Evolutionary conservation across 2,797 vertebrate species (phyloP).

Genomic region (Channa striata): DNA sequence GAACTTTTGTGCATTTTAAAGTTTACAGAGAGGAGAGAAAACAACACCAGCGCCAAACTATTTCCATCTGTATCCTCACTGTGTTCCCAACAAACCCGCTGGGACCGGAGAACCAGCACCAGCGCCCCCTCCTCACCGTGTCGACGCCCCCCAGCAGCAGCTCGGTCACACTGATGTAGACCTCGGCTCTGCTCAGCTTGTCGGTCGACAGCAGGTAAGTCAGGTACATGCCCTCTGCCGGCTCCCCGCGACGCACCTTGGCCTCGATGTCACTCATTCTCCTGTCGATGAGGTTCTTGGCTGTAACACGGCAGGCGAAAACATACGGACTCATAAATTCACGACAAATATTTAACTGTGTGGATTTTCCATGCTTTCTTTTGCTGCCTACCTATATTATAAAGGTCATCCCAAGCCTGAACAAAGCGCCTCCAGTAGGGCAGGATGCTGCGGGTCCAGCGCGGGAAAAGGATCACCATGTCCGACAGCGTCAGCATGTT

Average conservation of each 20-base stretch:
- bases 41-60: no score
- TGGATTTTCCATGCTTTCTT: neutral
- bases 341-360: fast-evolving
- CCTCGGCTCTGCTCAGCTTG: conserved; percentile 69
- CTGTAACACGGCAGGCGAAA: conserved; percentile 50
- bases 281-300: conserved; percentile 71
- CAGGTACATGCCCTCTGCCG: conserved; percentile 77
- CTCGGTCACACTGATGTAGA: conserved; percentile 81
- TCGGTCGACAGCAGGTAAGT: conserved; percentile 78
- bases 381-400: conserved; percentile 71
- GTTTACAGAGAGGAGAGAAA: no score
- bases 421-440: conserved; percentile 84
- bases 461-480: conserved; percentile 73
- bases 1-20: no score
- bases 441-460: conserved; percentile 78
- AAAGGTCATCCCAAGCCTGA: conserved; percentile 85
- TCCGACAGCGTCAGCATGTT: conserved; percentile 82
- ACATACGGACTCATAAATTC: no score
- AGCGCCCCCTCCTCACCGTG: conserved; percentile 73
- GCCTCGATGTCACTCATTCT: conserved; percentile 67
- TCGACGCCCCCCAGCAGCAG: conserved; percentile 85
- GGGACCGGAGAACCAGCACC: no score
- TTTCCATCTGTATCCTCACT: no score
- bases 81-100: no score
- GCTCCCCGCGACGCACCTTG: conserved; percentile 48